These are phyloP conservation scores for Scylla paramamosain DNA, from an alignment of 1,140 invertebrate species.

Conservation along the genomic window DNA sequence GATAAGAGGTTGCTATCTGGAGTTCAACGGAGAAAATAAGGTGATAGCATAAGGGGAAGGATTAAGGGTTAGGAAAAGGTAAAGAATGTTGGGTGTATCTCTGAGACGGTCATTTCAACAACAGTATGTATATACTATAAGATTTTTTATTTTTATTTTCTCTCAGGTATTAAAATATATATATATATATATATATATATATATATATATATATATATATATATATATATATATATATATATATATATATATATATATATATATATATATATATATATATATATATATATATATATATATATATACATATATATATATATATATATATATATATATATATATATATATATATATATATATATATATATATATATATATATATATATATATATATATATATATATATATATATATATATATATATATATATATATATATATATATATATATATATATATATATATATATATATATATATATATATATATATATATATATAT, in stretches of 20 bases:
- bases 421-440: slow-evolving; percentile 12
- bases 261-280: slow-evolving; percentile 12
- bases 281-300: slow-evolving; percentile 12
- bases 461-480: slow-evolving; percentile 2
- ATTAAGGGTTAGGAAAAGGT: no score
- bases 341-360: no score
- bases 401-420: slow-evolving; percentile 12
- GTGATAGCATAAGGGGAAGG: no score
- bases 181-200: not conserved
- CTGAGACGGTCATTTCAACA: no score
- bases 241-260: not conserved
- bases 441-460: not conserved
- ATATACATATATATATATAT: slow-evolving; percentile 1
- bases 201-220: not conserved
- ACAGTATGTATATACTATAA: no score
- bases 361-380: no score
- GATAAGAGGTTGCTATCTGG: no score
- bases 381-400: slow-evolving; percentile 12
- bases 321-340: no score
- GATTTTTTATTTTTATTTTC: no score
- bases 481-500: not conserved
- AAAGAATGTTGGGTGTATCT: no score
- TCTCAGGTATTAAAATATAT: no score
- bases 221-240: not conserved
- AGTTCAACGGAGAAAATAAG: no score